These are phyloP conservation scores for Amphilophus citrinellus DNA, from an alignment of 2,113 vertebrate genomes.

Conservation along the genomic window DNA sequence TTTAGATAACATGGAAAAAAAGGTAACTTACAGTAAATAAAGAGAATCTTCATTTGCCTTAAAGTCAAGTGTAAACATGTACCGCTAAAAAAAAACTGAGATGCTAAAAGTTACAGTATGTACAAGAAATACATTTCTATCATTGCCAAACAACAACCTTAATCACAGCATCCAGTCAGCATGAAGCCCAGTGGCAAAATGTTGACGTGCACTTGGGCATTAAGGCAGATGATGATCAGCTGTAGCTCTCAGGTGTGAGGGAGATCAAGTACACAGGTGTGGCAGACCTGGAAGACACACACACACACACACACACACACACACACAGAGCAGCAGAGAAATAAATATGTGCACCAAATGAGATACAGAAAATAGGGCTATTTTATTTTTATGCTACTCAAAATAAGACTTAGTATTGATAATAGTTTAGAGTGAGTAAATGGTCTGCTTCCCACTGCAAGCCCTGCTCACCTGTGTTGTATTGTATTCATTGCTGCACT, in stretches of 20 bases:
- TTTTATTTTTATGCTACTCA: background rate
- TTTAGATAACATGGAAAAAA: background rate
- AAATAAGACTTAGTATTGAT: background rate
- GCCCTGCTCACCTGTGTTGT: too few relatives aligned
- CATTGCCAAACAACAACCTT: background rate
- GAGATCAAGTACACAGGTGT: background rate
- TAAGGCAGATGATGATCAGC: too few relatives aligned
- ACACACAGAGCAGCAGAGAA: too few relatives aligned
- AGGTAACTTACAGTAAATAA: too few relatives aligned
- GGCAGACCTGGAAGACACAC: background rate
- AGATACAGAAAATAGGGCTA: background rate
- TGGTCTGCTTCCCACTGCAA: background rate
- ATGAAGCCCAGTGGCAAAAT: too few relatives aligned
- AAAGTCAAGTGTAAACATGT: rapidly evolving
- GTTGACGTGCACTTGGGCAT: too few relatives aligned
- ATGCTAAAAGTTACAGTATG: too few relatives aligned
- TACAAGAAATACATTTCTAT: too few relatives aligned
- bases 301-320: background rate
- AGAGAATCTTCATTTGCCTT: too few relatives aligned
- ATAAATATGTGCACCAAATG: background rate
- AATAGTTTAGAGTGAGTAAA: background rate
- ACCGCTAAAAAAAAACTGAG: too few relatives aligned
- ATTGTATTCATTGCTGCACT: too few relatives aligned
- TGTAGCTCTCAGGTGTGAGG: too few relatives aligned
- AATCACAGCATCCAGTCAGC: background rate